Evolutionary conservation across 64 coral and sea anemone genomes (phyloP).

Genomic region (Actinia equina): DNA sequence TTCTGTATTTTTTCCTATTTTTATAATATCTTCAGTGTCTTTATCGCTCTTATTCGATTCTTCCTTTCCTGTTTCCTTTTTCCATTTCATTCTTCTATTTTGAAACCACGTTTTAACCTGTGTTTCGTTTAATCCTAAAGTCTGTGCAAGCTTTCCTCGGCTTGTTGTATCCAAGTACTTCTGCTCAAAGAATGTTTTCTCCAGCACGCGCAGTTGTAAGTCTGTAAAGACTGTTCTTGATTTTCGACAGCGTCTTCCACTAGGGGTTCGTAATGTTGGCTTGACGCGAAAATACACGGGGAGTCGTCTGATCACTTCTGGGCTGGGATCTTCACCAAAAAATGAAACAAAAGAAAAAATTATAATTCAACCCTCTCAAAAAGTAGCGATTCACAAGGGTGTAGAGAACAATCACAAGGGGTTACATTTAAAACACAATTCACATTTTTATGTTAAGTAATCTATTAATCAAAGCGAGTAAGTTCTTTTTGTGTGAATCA

Average conservation of each 20-base stretch:
- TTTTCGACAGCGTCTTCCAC: conserved; percentile 59
- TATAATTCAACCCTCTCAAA: neutral
- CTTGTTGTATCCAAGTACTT: conserved; percentile 67
- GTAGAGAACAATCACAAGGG: neutral
- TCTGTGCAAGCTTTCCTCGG: conserved; percentile 59
- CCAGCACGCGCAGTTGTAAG: conserved; percentile 56
- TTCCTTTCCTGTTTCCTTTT: conserved; percentile 31
- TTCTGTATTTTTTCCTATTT: neutral
- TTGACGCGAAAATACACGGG: conserved; percentile 68
- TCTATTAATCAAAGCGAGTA: neutral
- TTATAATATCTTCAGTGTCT: neutral
- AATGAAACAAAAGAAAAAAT: neutral
- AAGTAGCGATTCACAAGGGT: neutral
- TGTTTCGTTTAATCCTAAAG: conserved; percentile 59
- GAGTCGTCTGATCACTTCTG: conserved; percentile 58
- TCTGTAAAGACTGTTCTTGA: conserved; percentile 64
- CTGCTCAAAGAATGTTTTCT: conserved; percentile 63
- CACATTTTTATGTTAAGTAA: neutral
- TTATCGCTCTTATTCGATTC: neutral
- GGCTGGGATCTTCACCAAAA: conserved; percentile 35
- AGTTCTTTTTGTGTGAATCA: neutral
- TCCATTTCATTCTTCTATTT: conserved; percentile 69
- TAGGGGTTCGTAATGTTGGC: conserved; percentile 52
- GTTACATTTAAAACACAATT: neutral
- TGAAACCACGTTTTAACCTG: conserved; percentile 74